Evolutionary conservation across 2,113 vertebrate species (phyloP).

Genomic region (Oreochromis spilurus): DNA sequence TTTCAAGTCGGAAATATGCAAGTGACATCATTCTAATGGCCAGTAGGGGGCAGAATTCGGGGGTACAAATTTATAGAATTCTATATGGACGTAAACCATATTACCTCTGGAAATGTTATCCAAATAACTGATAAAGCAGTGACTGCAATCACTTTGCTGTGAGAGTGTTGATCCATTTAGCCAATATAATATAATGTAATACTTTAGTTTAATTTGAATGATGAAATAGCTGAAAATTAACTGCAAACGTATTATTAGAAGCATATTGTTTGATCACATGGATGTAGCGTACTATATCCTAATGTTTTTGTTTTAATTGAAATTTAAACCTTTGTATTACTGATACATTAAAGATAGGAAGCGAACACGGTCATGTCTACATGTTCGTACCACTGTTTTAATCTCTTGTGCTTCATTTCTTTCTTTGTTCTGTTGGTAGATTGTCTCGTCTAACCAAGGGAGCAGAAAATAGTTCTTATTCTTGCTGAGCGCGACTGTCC

Average conservation of each 20-base stretch:
- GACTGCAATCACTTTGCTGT: neutral
- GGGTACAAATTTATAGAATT: neutral
- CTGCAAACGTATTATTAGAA: neutral
- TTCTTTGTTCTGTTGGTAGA: neutral
- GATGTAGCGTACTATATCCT: neutral
- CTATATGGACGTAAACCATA: accelerated
- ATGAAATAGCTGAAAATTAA: neutral
- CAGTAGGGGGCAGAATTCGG: neutral
- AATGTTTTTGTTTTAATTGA: neutral
- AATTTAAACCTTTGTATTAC: accelerated
- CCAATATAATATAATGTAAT: neutral
- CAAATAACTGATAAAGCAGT: accelerated
- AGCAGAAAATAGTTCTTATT: neutral
- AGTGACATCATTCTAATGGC: neutral
- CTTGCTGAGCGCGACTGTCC: neutral
- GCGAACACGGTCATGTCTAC: accelerated
- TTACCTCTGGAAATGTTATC: neutral
- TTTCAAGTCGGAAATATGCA: neutral
- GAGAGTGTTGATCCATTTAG: neutral
- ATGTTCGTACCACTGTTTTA: neutral
- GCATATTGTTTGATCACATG: neutral
- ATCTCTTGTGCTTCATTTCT: neutral
- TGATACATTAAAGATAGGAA: neutral
- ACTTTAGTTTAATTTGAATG: neutral
- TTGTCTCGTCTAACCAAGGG: neutral